Conservation (phyloP, 37 sponge, comb jelly and placozoan genomes). For the Agelas oroides region DNA sequence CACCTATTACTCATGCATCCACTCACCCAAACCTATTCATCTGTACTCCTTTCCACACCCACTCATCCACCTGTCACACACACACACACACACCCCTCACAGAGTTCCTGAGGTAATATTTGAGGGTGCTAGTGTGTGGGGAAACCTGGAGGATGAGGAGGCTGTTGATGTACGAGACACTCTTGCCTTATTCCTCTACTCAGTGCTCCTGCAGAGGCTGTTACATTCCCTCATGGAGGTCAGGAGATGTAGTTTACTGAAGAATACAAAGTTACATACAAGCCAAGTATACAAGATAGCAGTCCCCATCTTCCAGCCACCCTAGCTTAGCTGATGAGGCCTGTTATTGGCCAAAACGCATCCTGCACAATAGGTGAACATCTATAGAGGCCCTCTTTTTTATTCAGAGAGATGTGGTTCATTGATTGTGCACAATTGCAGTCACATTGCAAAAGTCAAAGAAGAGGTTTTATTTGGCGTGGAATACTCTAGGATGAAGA, state of each 20-base stretch:
- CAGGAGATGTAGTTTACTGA: neutral
- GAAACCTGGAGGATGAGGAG: conserved; percentile 32
- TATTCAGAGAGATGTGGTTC: too few species aligned
- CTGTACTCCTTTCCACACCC: neutral
- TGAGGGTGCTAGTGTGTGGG: conserved; percentile 53
- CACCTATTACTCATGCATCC: too few species aligned
- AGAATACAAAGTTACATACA: neutral
- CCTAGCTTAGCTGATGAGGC: too few species aligned
- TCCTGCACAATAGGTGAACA: too few species aligned
- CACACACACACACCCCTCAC: neutral
- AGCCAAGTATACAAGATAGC: neutral
- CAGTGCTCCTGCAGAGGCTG: conserved; percentile 39
- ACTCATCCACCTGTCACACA: neutral
- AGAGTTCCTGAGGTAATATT: conserved; percentile 64
- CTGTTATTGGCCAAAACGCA: too few species aligned
- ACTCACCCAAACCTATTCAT: too few species aligned
- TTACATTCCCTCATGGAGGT: conserved; percentile 57
- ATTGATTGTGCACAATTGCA: too few species aligned
- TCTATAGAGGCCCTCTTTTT: too few species aligned
- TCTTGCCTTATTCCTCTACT: conserved; percentile 44
- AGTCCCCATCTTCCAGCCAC: too few species aligned
- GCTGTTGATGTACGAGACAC: neutral
- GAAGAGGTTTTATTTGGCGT: too few species aligned
- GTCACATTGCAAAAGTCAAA: too few species aligned
- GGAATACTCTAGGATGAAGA: too few species aligned